phyloP scores from a whole-genome alignment of 2,797 vertebrate species.

The Gila robusta region DNA sequence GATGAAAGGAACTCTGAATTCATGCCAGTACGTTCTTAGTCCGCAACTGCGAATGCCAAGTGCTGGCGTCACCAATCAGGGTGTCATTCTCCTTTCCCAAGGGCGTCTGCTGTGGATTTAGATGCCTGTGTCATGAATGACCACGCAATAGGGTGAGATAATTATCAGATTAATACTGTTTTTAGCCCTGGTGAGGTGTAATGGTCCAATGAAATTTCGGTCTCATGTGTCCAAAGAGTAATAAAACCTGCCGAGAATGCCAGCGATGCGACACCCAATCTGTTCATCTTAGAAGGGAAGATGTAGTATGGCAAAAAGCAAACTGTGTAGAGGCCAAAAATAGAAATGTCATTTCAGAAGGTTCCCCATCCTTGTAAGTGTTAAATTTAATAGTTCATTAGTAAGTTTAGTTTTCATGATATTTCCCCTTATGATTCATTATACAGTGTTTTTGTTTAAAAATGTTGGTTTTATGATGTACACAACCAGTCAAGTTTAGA shows the following conservation, averaged over 20 bases:
- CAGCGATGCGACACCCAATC: slow-evolving; percentile 52
- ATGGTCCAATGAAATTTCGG: slow-evolving; percentile 46
- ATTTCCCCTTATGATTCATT: slow-evolving; percentile 67
- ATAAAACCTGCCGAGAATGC: slow-evolving; percentile 55
- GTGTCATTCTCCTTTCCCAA: slow-evolving; percentile 46
- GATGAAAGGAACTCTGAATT: slow-evolving; percentile 60
- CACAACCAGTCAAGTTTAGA: background rate
- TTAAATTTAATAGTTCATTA: slow-evolving; percentile 68
- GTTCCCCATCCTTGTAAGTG: slow-evolving; percentile 56
- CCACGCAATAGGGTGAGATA: slow-evolving; percentile 43
- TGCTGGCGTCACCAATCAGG: slow-evolving; percentile 26
- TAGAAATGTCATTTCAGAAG: slow-evolving; percentile 54
- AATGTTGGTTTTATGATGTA: background rate
- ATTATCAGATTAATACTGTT: slow-evolving; percentile 44
- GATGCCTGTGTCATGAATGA: slow-evolving; percentile 43
- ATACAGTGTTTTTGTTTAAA: slow-evolving; percentile 15
- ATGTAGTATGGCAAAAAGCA: slow-evolving; percentile 19
- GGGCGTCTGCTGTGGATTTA: slow-evolving; percentile 21
- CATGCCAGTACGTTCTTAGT: slow-evolving; percentile 43
- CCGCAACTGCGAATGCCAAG: slow-evolving; percentile 26
- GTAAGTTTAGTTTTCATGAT: slow-evolving; percentile 46
- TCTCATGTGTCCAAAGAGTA: slow-evolving; percentile 48
- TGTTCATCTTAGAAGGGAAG: slow-evolving; percentile 35
- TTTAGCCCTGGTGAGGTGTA: slow-evolving; percentile 8
- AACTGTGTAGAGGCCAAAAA: slow-evolving; percentile 62